Conservation (phyloP, 2,888 invertebrate species). For the Shargacucullia verbasci region DNA sequence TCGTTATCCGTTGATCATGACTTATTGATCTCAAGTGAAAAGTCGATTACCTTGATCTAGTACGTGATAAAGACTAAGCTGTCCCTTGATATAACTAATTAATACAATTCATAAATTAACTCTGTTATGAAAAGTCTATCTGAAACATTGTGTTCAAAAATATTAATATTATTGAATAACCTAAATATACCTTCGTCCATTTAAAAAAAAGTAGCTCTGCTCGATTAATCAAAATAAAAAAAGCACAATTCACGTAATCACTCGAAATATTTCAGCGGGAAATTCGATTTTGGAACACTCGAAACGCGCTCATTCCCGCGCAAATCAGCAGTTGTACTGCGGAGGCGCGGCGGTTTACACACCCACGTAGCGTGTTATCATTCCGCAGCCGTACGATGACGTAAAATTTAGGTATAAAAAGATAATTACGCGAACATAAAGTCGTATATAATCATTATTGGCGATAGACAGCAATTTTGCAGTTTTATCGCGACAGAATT, state of each 20-base stretch:
- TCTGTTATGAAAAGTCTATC: neutral
- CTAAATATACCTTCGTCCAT: conserved; percentile 66
- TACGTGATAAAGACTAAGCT: conserved; percentile 12
- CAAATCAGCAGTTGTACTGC: conserved; percentile 63
- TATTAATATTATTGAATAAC: conserved; percentile 7
- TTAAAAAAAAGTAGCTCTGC: conserved; percentile 31
- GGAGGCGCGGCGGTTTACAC: conserved; percentile 71
- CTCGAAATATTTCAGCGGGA: conserved; percentile 51
- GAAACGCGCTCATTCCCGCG: conserved; percentile 63
- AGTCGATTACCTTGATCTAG: conserved; percentile 49
- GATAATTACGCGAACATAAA: conserved; percentile 49
- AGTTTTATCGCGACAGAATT: conserved; percentile 43
- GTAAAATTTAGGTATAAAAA: conserved; percentile 50
- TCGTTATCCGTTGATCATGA: conserved; percentile 6
- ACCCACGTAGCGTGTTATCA: conserved; percentile 69
- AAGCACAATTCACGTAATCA: conserved; percentile 46
- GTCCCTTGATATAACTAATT: neutral
- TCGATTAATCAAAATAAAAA: conserved; percentile 40
- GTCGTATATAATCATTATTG: conserved; percentile 50
- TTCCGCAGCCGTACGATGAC: conserved; percentile 52
- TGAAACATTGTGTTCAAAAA: conserved; percentile 4
- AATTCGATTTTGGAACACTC: conserved; percentile 52
- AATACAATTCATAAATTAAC: conserved; percentile 1
- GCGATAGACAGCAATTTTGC: conserved; percentile 44
- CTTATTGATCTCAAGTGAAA: conserved; percentile 30